Conservation (phyloP, 1,140 invertebrate genomes). For the Drosophila simulans region DNA sequence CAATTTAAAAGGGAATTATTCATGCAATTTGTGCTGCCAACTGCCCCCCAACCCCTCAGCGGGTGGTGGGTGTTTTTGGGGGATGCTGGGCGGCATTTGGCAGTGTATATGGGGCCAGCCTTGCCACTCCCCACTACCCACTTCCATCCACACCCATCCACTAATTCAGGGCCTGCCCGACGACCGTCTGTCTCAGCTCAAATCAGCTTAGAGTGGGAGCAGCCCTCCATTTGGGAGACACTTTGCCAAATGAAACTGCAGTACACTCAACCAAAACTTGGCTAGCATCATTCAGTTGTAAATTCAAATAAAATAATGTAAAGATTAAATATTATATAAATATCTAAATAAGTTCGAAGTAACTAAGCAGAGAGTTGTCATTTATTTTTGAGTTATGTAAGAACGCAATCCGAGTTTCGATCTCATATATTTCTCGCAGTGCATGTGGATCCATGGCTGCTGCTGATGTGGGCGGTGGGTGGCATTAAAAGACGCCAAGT, state of each 20-base stretch:
- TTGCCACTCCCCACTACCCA: not conserved
- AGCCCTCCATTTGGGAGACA: slow-evolving; percentile 47
- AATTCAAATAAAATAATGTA: too few species aligned
- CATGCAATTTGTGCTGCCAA: slow-evolving; percentile 72
- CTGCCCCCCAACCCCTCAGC: too few species aligned
- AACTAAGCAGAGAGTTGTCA: too few species aligned
- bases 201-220: slow-evolving; percentile 9
- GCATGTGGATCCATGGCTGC: slow-evolving; percentile 1
- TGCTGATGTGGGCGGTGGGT: slow-evolving; percentile 10
- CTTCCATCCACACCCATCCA: not conserved
- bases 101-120: too few species aligned
- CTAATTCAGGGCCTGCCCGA: slow-evolving; percentile 14
- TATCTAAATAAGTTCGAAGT: too few species aligned
- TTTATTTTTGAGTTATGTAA: too few species aligned
- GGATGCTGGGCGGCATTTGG: not conserved
- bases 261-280: slow-evolving; percentile 1
- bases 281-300: too few species aligned
- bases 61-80: slow-evolving; percentile 7
- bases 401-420: not conserved
- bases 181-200: slow-evolving; percentile 39
- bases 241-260: slow-evolving; percentile 79
- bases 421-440: not conserved
- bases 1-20: slow-evolving; percentile 84
- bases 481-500: slow-evolving; percentile 76
- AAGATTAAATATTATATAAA: not conserved